These are phyloP conservation scores for Neuroscelio doddi DNA, from an alignment of 2,888 invertebrate species.

Conservation along the genomic window DNA sequence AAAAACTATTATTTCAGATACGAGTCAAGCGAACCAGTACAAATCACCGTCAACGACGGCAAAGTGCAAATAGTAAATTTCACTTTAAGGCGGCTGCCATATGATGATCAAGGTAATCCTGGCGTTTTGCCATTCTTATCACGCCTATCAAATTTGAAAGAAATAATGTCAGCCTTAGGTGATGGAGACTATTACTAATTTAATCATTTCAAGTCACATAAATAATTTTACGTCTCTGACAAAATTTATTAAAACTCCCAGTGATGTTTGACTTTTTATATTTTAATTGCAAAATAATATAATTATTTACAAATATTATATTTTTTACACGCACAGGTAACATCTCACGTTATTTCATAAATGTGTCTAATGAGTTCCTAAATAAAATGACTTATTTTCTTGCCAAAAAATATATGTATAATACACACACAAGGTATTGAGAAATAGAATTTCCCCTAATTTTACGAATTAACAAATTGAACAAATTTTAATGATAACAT, in stretches of 20 bases:
- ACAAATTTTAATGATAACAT: not conserved
- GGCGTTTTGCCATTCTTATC: slow-evolving; percentile 61
- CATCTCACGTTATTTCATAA: not conserved
- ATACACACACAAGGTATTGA: slow-evolving; percentile 41
- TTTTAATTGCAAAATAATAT: not conserved
- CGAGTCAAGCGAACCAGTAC: slow-evolving; percentile 71
- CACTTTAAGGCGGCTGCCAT: slow-evolving; percentile 58
- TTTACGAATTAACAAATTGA: not conserved
- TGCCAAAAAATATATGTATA: no score
- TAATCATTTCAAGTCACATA: slow-evolving; percentile 8
- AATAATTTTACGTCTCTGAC: not conserved
- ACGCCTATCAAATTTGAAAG: slow-evolving; percentile 44
- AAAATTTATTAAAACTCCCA: not conserved
- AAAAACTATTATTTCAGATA: slow-evolving; percentile 71
- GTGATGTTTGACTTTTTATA: not conserved
- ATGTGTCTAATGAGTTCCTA: not conserved
- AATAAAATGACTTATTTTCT: not conserved
- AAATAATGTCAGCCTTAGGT: slow-evolving; percentile 30
- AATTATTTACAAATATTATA: not conserved
- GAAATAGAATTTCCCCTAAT: slow-evolving; percentile 19
- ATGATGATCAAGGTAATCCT: slow-evolving; percentile 67
- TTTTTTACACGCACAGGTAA: not conserved
- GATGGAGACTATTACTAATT: slow-evolving; percentile 37
- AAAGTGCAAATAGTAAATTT: slow-evolving; percentile 72
- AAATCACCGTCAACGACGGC: slow-evolving; percentile 68